Evolutionary conservation across 2,888 invertebrate species (phyloP).

Genomic region (Leptothorax acervorum): DNA sequence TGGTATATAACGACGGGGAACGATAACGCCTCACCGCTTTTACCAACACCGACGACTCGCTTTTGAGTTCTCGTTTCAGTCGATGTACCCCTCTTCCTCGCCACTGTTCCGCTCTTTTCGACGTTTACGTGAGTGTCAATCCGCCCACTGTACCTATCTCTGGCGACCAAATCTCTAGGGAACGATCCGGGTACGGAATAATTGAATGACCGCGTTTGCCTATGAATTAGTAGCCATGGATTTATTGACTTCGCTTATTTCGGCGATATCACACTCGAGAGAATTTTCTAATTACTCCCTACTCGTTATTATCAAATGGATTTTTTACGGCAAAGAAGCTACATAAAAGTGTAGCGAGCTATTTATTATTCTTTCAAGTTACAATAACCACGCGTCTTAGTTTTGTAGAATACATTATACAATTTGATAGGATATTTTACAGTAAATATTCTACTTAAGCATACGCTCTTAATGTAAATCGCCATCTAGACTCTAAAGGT

Average conservation of each 20-base stretch:
- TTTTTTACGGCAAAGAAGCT: background rate
- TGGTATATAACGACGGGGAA: slow-evolving; percentile 55
- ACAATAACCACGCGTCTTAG: background rate
- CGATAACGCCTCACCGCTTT: slow-evolving; percentile 67
- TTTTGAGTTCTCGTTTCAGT: slow-evolving; percentile 57
- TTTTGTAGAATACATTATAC: background rate
- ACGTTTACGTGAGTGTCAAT: slow-evolving; percentile 35
- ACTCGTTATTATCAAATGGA: background rate
- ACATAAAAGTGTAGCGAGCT: background rate
- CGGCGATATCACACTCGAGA: background rate
- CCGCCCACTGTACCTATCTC: slow-evolving; percentile 22
- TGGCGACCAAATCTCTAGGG: background rate
- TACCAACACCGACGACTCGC: slow-evolving; percentile 58
- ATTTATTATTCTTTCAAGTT: background rate
- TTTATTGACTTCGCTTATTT: slow-evolving; percentile 16
- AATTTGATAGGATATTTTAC: background rate
- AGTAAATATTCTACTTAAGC: background rate
- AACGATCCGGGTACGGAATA: slow-evolving; percentile 46
- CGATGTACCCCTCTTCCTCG: slow-evolving; percentile 41
- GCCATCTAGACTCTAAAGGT: background rate
- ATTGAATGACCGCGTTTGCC: slow-evolving; percentile 64
- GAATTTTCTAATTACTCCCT: background rate
- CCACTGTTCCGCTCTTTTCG: slow-evolving; percentile 61
- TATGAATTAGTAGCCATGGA: slow-evolving; percentile 41
- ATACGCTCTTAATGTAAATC: background rate